These are phyloP conservation scores for Phasia obesa DNA, from an alignment of 2,888 invertebrate species.

Conservation along the genomic window DNA sequence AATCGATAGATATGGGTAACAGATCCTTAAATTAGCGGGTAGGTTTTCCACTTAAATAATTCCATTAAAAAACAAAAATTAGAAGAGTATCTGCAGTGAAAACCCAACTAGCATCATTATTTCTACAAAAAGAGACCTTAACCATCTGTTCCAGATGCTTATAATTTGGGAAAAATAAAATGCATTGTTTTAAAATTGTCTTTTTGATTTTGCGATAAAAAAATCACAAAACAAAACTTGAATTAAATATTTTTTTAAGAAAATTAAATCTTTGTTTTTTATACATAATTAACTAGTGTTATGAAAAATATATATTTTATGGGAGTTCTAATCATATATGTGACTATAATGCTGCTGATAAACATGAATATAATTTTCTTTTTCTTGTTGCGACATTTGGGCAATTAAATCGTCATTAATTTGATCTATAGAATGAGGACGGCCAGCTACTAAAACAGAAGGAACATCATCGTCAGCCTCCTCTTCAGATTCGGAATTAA, in stretches of 20 bases:
- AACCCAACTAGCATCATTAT: no score
- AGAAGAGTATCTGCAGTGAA: no score
- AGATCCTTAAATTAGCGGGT: no score
- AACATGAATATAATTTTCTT: constrained; percentile 95
- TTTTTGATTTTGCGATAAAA: neutral
- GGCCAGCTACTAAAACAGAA: constrained; percentile 91
- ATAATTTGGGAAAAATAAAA: no score
- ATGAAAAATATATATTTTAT: neutral
- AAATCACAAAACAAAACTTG: constrained; percentile 3
- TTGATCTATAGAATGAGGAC: constrained; percentile 90
- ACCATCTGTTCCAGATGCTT: no score
- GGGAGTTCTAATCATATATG: constrained; percentile 87
- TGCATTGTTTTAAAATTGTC: no score
- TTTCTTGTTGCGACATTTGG: constrained; percentile 95
- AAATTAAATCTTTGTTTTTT: constrained; percentile 19
- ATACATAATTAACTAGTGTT: constrained; percentile 52
- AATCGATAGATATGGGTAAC: no score
- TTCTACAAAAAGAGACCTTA: no score
- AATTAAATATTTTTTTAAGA: constrained; percentile 21
- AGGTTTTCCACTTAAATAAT: no score
- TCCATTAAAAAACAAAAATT: no score
- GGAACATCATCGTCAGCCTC: constrained; percentile 86
- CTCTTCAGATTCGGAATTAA: constrained; percentile 83
- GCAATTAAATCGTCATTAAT: constrained; percentile 93
- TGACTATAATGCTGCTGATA: constrained; percentile 97